Percentiles rank a stretch among this genome's conserved stretches.
Conservation (phyloP, 2,113 vertebrate species). For the Cynocephalus volans region DNA sequence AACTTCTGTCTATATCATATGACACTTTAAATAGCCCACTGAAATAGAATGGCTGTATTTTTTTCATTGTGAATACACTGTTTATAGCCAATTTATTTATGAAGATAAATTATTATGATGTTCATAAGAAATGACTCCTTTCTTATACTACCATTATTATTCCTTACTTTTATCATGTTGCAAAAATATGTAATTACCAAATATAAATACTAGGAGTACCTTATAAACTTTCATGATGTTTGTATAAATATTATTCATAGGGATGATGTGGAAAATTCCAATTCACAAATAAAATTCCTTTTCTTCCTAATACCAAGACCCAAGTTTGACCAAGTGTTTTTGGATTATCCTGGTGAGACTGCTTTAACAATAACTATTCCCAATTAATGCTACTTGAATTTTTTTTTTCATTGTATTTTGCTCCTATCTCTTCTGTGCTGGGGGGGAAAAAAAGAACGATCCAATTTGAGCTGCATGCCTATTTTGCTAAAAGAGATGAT, state of each 20-base stretch:
- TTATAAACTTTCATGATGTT: neutral
- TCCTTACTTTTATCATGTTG: neutral
- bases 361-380: slow-evolving; percentile 11
- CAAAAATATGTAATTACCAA: neutral
- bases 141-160: neutral
- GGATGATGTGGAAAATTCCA: neutral
- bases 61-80: neutral
- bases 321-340: neutral
- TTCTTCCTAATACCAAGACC: slow-evolving; percentile 11
- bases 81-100: neutral
- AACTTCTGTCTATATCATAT: neutral
- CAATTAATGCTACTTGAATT: neutral
- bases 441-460: neutral
- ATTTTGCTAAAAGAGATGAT: slow-evolving; percentile 68
- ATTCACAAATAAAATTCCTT: slow-evolving; percentile 2
- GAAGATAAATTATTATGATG: neutral
- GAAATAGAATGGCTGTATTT: neutral
- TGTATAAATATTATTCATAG: neutral
- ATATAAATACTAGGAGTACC: neutral
- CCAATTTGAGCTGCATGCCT: slow-evolving; percentile 50
- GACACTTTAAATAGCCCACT: neutral
- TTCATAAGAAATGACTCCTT: slow-evolving; percentile 17
- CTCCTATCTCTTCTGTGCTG: neutral
- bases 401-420: slow-evolving; percentile 19
- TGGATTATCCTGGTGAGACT: neutral